Percentiles rank a stretch among this genome's conserved stretches.
Conservation (phyloP, 2,888 invertebrate species). For the Mactromeris polynyma region DNA sequence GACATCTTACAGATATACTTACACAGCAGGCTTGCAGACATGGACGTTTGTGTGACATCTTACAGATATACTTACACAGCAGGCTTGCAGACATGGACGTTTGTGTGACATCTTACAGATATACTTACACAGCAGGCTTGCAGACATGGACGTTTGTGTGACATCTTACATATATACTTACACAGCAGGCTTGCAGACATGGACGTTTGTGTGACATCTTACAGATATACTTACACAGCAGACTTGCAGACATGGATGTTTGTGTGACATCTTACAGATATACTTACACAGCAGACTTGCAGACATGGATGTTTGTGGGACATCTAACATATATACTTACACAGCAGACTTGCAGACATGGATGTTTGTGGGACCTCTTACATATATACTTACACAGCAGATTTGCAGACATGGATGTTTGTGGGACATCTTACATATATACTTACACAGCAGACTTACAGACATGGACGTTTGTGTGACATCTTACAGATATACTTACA, state of each 20-base stretch:
- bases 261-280: constrained; percentile 62
- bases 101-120: too few relatives aligned
- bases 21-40: constrained; percentile 67
- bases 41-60: constrained; percentile 68
- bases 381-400: too few relatives aligned
- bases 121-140: too few relatives aligned
- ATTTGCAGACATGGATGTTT: constrained; percentile 64
- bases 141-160: too few relatives aligned
- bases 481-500: constrained; percentile 56
- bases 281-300: constrained; percentile 68
- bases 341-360: constrained; percentile 60
- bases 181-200: constrained; percentile 64
- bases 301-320: constrained; percentile 66
- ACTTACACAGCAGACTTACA: constrained; percentile 68
- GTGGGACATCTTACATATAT: constrained; percentile 63
- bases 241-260: constrained; percentile 66
- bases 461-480: constrained; percentile 68
- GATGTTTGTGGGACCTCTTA: constrained; percentile 71
- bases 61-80: too few relatives aligned
- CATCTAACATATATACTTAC: constrained; percentile 66
- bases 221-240: constrained; percentile 65
- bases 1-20: constrained; percentile 42
- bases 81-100: too few relatives aligned
- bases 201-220: constrained; percentile 69
- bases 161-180: constrained; percentile 40